phyloP scores from a whole-genome alignment of 2,797 vertebrate genomes.

The Betta splendens region DNA sequence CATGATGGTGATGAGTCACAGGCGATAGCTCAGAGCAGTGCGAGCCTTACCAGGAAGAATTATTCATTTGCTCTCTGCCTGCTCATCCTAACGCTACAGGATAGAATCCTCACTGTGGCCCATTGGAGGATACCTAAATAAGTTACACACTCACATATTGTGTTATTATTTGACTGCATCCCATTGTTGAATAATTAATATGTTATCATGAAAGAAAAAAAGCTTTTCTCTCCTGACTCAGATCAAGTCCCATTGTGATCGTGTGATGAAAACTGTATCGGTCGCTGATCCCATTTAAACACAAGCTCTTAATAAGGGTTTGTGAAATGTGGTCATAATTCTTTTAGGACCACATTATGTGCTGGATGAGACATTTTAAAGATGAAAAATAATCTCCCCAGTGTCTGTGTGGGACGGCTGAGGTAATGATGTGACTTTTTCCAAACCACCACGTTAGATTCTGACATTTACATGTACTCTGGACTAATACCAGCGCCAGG shows the following conservation, averaged over 20 bases:
- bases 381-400: no score
- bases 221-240: no score
- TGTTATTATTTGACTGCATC: constrained; percentile 18
- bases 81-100: constrained; percentile 34
- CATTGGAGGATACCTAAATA: constrained; percentile 38
- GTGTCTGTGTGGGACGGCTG: no score
- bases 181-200: constrained; percentile 33
- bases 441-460: no score
- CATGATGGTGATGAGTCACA: constrained; percentile 60
- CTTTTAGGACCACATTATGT: not conserved
- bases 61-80: constrained; percentile 54
- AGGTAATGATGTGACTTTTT: no score
- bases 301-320: no score
- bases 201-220: constrained; percentile 17
- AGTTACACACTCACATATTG: constrained; percentile 11
- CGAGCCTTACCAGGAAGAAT: constrained; percentile 57
- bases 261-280: no score
- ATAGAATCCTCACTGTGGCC: constrained; percentile 42
- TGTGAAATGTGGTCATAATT: not conserved
- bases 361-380: not conserved
- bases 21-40: constrained; percentile 56
- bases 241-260: no score
- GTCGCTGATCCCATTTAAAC: no score
- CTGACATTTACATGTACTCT: no score
- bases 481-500: no score